Evolutionary conservation across 2,888 invertebrate genomes (phyloP), one percentile per base, ranked within the genome.

Genomic region (Leptinotarsa haldemani): DNA sequence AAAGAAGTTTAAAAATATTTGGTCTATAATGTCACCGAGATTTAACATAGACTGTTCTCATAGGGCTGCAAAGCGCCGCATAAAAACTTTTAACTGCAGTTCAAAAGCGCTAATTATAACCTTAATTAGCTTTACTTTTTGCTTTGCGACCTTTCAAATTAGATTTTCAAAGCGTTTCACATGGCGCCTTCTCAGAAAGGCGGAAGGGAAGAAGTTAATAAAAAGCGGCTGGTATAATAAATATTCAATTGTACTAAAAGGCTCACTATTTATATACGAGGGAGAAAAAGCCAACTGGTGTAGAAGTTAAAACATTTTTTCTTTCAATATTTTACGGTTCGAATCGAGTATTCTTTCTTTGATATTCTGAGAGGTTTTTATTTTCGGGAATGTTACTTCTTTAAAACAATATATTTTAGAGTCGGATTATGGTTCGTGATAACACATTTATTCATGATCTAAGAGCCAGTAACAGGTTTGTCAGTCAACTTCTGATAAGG

Each of bases 41-140:
- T 56, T 40, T 15, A 48, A 66, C 50, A 47, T 25, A 22, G 25
- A 18, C 22, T 68, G 56, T 68, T 58, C n/a, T 47, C 68, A 68
- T 52, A n/a, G 56, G 30, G 22, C 46, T 56, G 40, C 20, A 56
- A 46, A 46, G 71, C 66, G 53, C 63, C 53, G 61, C 66, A 70
- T 64, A 46, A 70, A 74, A 74, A 67, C 50, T 74, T 72, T 63
- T 67, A 74, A 71, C 50, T 71, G 66, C 66, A 58, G 61, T 66
- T 71, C 65, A 71, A 71, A 69, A 74, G 68, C 69, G 70, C 53
- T 70, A 68, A 74, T 74, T 70, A 74, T 67, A 64, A 63, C 64
- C 66, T 30, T 65, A 74, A 74, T 74, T 74, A 69, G 70, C 74
- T 70, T 74, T 68, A 53, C 67, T 74, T 70, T 74, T 66, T 66